phyloP scores from a whole-genome alignment of 2,888 invertebrate genomes.

The Tiliacea citrago region DNA sequence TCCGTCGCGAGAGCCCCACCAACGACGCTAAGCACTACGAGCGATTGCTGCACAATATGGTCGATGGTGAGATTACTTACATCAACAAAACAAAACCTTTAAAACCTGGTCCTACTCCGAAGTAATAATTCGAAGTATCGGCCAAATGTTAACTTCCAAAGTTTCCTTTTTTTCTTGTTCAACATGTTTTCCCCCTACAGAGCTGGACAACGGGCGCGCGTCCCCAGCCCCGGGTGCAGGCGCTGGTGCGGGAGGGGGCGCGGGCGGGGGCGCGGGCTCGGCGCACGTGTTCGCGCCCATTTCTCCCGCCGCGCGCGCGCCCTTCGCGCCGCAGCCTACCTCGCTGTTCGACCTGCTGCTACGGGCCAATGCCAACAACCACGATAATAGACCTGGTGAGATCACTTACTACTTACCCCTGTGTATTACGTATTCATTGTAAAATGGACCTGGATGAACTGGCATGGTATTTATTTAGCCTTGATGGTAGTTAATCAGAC shows the following conservation, averaged over 20 bases:
- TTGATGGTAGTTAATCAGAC: no score
- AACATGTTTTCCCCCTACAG: slow-evolving; percentile 56
- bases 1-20: slow-evolving; percentile 92
- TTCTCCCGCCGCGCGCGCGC: slow-evolving; percentile 88
- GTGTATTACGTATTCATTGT: not conserved
- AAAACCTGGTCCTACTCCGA: no score
- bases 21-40: slow-evolving; percentile 83
- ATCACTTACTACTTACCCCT: not conserved
- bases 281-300: slow-evolving; percentile 93
- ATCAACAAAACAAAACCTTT: not conserved
- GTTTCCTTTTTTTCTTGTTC: no score
- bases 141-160: no score
- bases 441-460: no score
- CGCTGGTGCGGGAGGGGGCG: no score
- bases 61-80: slow-evolving; percentile 88
- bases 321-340: slow-evolving; percentile 82
- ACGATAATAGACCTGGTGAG: slow-evolving; percentile 77
- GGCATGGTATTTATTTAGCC: no score
- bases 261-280: slow-evolving; percentile 76
- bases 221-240: not conserved
- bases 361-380: slow-evolving; percentile 88
- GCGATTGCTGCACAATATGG: slow-evolving; percentile 90
- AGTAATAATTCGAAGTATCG: no score
- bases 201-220: slow-evolving; percentile 76
- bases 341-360: slow-evolving; percentile 93